Evolutionary conservation across 2,888 invertebrate species (phyloP), one percentile per base, ranked within the genome.

Genomic region (Matsumyia berberina): DNA sequence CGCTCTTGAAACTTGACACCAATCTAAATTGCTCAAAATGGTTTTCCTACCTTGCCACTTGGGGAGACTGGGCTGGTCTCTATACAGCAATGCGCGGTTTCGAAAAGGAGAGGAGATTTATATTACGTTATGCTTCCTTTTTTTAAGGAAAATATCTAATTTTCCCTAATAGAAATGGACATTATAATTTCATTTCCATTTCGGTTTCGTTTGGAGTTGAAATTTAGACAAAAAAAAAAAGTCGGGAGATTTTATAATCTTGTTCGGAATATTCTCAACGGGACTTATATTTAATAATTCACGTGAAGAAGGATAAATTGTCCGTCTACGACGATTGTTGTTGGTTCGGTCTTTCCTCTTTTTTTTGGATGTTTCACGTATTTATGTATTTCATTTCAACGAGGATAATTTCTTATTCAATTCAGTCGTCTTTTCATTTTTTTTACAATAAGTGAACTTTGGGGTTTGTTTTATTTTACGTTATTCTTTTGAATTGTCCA

Each of bases 161-260:
- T 85, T 85, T 85, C 80, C 64, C 58, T 85, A 80, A 85, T 85
- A 85, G 85, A 85, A 85, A 85, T 85, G 85, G 85, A 85, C 85
- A 80, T 85, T 85, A 85, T 85, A 85, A 85, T 85, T 85, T 85
- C 85, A 85, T 85, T 85, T 85, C 80, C 70, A 80, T 85, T 85
- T 80, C 80, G 74, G 85, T 85, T 85, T 80, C 74, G 80, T 85
- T 76, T 85, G 17, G 80, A 85, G 85, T 80, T 79, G 73, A 79
- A 80, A 80, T 79, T 80, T 76, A 76, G 85, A 70, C 58, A 74
- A 79, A 24, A 24, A 79, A 74, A 74, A 79, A 24, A 24, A 79
- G 80, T 70, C 76, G 80, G 80, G 70, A 80, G 85, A 85, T 85
- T 85, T 85, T 85, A 76, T 85, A 85, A 85, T 85, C 85, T 80